These are phyloP conservation scores for Lithophane semibrunnea DNA, from an alignment of 2,888 invertebrate genomes.

Conservation along the genomic window DNA sequence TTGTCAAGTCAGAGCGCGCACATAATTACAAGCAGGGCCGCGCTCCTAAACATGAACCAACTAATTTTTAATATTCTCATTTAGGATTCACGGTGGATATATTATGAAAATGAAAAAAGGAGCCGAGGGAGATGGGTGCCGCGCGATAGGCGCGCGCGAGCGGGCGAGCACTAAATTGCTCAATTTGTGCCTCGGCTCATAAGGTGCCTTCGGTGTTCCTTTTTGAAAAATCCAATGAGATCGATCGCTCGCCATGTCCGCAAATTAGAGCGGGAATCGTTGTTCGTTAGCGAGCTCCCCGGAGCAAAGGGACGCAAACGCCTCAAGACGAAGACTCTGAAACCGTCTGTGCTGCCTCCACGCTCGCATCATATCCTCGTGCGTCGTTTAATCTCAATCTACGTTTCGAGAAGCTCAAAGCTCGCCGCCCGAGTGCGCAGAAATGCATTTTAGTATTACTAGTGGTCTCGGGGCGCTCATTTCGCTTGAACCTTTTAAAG, in stretches of 20 bases:
- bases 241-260: constrained; percentile 90
- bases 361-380: constrained; percentile 62
- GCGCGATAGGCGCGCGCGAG: constrained; percentile 73
- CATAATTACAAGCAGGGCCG: constrained; percentile 70
- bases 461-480: constrained; percentile 80
- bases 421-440: constrained; percentile 81
- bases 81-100: constrained; percentile 76
- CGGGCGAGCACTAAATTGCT: constrained; percentile 87
- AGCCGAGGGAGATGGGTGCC: constrained; percentile 73
- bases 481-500: constrained; percentile 78
- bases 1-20: constrained; percentile 67
- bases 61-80: constrained; percentile 80
- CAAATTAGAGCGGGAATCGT: constrained; percentile 89
- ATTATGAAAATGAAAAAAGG: constrained; percentile 68
- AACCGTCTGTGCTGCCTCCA: constrained; percentile 63
- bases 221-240: constrained; percentile 90
- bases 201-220: constrained; percentile 83
- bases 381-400: constrained; percentile 79
- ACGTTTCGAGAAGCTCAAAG: constrained; percentile 81
- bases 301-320: constrained; percentile 71
- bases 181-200: constrained; percentile 88
- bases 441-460: constrained; percentile 85
- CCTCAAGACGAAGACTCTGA: constrained; percentile 55
- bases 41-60: constrained; percentile 72
- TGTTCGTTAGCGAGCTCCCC: constrained; percentile 83